A percentile compares a stretch with the other conserved stretches of the same genome.
These are phyloP conservation scores for Bostrychus sinensis DNA, from an alignment of 2,113 vertebrate genomes.

Conservation along the genomic window DNA sequence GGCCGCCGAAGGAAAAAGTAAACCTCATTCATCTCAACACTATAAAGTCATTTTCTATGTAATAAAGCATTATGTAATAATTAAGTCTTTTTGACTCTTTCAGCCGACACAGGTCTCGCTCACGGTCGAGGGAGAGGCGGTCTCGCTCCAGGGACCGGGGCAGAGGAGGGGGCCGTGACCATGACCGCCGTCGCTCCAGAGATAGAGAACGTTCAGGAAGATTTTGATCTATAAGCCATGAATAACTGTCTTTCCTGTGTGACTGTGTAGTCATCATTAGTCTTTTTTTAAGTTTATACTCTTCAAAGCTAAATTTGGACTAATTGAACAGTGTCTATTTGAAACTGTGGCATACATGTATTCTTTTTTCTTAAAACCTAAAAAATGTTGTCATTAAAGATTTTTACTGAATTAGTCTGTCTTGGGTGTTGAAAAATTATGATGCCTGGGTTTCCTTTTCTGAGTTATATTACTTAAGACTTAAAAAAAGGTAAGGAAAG, in stretches of 20 bases:
- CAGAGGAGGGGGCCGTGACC: constrained; percentile 79
- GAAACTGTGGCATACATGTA: constrained; percentile 59
- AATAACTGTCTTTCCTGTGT: constrained; percentile 68
- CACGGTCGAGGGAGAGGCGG: constrained; percentile 89
- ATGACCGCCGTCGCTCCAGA: constrained; percentile 91
- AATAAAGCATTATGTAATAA: too few relatives aligned
- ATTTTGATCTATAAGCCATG: constrained; percentile 87
- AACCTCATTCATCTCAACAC: neutral
- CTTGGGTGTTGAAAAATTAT: too few relatives aligned
- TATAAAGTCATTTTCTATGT: neutral
- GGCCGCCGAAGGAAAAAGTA: constrained; percentile 95
- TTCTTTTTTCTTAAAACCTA: constrained; percentile 61
- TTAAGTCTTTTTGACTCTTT: neutral
- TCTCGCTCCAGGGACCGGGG: constrained; percentile 90
- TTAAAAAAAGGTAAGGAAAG: too few relatives aligned
- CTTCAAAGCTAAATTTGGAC: constrained; percentile 45
- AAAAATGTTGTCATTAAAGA: constrained; percentile 68
- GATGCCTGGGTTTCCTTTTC: too few relatives aligned
- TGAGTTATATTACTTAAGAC: too few relatives aligned
- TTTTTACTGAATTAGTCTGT: constrained; percentile 71
- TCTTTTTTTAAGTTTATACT: constrained; percentile 55
- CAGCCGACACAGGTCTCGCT: constrained; percentile 87
- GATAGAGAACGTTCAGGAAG: constrained; percentile 93
- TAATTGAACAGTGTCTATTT: constrained; percentile 48
- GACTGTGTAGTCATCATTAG: constrained; percentile 32